Evolutionary conservation across 2,797 vertebrate genomes (phyloP).

Genomic region (Limnodromus scolopaceus): DNA sequence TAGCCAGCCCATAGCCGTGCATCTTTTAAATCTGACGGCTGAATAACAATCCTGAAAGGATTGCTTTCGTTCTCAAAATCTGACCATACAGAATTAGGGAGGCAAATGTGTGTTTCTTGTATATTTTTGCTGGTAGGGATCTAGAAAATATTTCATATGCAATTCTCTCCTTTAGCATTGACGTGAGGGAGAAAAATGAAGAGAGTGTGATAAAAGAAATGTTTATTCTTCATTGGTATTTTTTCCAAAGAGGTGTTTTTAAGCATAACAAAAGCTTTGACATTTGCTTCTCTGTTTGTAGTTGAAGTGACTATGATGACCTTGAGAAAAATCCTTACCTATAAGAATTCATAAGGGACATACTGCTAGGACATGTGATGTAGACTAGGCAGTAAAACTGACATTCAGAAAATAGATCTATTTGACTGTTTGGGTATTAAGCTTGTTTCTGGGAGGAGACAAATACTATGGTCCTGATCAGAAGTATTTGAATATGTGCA

Average conservation of each 20-base stretch:
- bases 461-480: not conserved
- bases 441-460: not conserved
- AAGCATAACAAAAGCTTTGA: slow-evolving; percentile 7
- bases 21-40: slow-evolving; percentile 14
- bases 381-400: not conserved
- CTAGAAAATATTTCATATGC: not conserved
- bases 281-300: not conserved
- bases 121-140: not conserved
- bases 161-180: not conserved
- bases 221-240: not conserved
- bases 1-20: not conserved
- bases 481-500: not conserved
- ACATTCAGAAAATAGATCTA: not conserved
- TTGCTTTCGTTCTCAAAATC: slow-evolving; percentile 12
- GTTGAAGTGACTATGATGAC: not conserved
- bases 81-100: not conserved
- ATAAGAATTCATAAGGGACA: not conserved
- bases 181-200: not conserved
- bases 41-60: slow-evolving; percentile 17
- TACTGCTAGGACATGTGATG: not conserved
- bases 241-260: not conserved
- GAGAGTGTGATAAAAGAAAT: not conserved
- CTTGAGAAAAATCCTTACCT: not conserved
- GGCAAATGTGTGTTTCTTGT: not conserved
- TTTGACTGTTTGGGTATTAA: not conserved